A percentile compares a stretch with the other conserved stretches of the same genome.
These are phyloP conservation scores for Mormyrus hasselquistii DNA, from an alignment of 2,797 vertebrate species.

Conservation along the genomic window DNA sequence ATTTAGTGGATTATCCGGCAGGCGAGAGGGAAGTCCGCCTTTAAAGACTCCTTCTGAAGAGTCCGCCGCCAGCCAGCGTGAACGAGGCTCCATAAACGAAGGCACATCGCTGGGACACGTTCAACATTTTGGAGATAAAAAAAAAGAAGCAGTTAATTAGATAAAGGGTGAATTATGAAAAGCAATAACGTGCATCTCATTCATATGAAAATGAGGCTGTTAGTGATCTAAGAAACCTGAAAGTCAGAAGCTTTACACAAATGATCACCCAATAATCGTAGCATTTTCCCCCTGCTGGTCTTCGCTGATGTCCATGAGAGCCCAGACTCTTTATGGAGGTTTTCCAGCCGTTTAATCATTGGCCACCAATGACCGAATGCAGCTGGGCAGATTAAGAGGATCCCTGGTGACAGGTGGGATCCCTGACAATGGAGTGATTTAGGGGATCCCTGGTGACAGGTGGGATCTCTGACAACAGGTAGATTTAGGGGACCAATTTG, in stretches of 20 bases:
- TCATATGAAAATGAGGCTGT: conserved; percentile 2
- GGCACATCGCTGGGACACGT: conserved; percentile 43
- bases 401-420: neutral
- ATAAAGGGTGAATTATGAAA: conserved; percentile 42
- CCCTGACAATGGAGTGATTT: neutral
- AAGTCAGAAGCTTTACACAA: neutral
- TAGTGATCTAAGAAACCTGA: neutral
- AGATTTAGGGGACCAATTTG: neutral
- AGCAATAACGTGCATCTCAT: conserved; percentile 33
- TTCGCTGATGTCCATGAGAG: neutral
- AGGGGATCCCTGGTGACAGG: neutral
- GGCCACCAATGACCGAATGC: neutral
- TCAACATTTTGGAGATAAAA: conserved; percentile 52
- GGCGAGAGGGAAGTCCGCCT: conserved; percentile 48
- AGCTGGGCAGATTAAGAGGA: neutral
- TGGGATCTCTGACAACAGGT: neutral
- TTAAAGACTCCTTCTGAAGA: conserved; percentile 56
- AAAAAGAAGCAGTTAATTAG: conserved; percentile 50
- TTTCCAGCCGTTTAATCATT: neutral
- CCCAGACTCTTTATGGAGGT: neutral
- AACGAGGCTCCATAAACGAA: conserved; percentile 45
- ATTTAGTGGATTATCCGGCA: conserved; percentile 79
- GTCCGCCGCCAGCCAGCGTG: conserved; percentile 35
- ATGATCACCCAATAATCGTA: neutral
- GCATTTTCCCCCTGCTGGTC: neutral